Evolutionary conservation across 1,140 invertebrate species (phyloP), one percentile per base, ranked within the genome.

Genomic region (Trissolcus basalis): DNA sequence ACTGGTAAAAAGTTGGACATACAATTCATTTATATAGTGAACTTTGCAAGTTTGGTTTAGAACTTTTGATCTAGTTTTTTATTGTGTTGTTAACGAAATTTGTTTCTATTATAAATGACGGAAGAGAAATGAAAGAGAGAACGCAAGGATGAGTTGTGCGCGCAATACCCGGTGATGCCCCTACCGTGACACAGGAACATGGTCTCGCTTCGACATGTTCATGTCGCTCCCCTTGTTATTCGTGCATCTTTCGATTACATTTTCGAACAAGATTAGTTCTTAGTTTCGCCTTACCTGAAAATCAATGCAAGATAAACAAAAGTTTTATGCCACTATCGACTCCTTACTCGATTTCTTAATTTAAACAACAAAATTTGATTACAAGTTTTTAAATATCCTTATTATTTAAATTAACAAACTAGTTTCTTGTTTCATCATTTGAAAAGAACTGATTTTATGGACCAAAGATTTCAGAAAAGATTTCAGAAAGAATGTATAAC

Each of bases 261-360:
- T 85, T 43, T 58, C 59, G 68, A 71, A 71, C 59, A 71, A 83
- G 78, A 80, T 83, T 80, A 82, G 75, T 82, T 80, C 73, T 83
- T 86, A 82, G 80, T 69, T 81, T 82, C 81, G 77, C 78, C 69
- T 84, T 85, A 86, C 83, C 83, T 86, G 84, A 80, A 85, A 84
- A 79, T 84, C 77, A 86, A 84, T 74, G 79, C 67, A 82, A 70
- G 80, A 81, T 81, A 81, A 78, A 78, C 72, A 82, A 78, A 53
- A 74, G 64, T 77, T 79, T 79, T 69, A 55, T 10, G 43, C 48
- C 35, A 69, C 51, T 69, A 47, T 60, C 32, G n/a, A 54, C 53
- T 54, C 44, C 14, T 60, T 61, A 61, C 49, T 48, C 43, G 61
- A 70, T 48, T 54, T 50, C 14, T 47, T 43, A 61, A 44, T 61